These are phyloP conservation scores for Thaleichthys pacificus DNA, from an alignment of 2,797 vertebrate species.

Conservation along the genomic window DNA sequence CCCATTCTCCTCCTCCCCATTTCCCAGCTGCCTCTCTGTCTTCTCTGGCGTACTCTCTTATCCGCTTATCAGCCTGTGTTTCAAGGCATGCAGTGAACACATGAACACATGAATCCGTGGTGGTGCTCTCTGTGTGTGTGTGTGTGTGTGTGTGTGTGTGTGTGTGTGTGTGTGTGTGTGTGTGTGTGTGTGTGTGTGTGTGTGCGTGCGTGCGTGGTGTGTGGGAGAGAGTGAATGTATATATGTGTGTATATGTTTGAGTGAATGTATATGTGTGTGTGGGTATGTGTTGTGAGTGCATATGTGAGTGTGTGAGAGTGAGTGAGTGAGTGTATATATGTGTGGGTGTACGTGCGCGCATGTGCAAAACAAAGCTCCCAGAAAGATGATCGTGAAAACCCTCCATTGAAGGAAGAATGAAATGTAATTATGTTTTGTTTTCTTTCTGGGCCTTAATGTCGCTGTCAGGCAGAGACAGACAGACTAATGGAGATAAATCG, in stretches of 20 bases:
- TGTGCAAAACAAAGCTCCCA: neutral
- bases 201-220: too few relatives aligned
- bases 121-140: too few relatives aligned
- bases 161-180: too few relatives aligned
- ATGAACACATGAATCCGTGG: slow-evolving; percentile 35
- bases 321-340: slow-evolving; percentile 8
- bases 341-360: neutral
- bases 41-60: slow-evolving; percentile 32
- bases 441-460: neutral
- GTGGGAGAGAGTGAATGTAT: neutral
- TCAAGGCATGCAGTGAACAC: slow-evolving; percentile 49
- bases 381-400: slow-evolving; percentile 22
- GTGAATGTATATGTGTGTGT: neutral
- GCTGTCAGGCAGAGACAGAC: slow-evolving; percentile 9
- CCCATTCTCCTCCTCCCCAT: neutral
- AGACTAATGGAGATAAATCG: too few relatives aligned
- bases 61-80: slow-evolving; percentile 39
- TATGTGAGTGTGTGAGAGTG: neutral
- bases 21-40: neutral
- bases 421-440: slow-evolving; percentile 17
- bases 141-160: too few relatives aligned
- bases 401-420: slow-evolving; percentile 14
- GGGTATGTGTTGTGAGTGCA: neutral
- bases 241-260: neutral
- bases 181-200: too few relatives aligned